phyloP scores from a whole-genome alignment of 2,888 invertebrate species.

The Ornithoptera priamus region DNA sequence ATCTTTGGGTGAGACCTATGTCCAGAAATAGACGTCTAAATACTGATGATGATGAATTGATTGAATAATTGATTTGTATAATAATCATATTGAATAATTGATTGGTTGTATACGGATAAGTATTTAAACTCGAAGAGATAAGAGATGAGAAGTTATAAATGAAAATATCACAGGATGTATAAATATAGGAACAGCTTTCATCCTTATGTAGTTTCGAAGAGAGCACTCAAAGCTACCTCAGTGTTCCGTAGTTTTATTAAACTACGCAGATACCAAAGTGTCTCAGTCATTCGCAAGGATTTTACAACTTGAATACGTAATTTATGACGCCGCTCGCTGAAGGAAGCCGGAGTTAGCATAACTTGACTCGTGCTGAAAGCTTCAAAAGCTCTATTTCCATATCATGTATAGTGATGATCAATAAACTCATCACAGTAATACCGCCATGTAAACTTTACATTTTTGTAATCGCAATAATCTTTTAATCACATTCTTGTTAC shows the following conservation, averaged over 20 bases:
- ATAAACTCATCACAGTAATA: constrained; percentile 1
- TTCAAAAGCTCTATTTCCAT: constrained; percentile 20
- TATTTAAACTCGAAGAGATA: too few relatives aligned
- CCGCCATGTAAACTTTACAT: background rate
- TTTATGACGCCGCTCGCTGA: constrained; percentile 23
- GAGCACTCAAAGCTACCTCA: constrained; percentile 21
- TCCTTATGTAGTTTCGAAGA: background rate
- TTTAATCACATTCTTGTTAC: too few relatives aligned
- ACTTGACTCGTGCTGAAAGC: constrained; percentile 16
- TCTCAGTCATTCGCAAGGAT: constrained; percentile 28
- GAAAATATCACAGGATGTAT: too few relatives aligned
- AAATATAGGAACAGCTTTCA: background rate
- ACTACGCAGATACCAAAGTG: constrained; percentile 23
- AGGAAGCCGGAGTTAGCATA: constrained; percentile 22
- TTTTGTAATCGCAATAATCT: too few relatives aligned
- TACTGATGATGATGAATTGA: too few relatives aligned
- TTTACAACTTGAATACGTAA: constrained; percentile 31
- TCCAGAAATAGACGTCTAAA: too few relatives aligned
- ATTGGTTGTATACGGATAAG: too few relatives aligned
- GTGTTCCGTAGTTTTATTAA: constrained; percentile 25
- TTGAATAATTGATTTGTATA: too few relatives aligned
- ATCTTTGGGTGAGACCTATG: too few relatives aligned
- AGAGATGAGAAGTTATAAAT: too few relatives aligned
- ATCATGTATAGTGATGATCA: background rate
- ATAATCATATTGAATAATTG: too few relatives aligned